Evolutionary conservation across 2,888 invertebrate genomes (phyloP), one percentile per base, ranked within the genome.

Genomic region (Lordiphosa fenestrarum): DNA sequence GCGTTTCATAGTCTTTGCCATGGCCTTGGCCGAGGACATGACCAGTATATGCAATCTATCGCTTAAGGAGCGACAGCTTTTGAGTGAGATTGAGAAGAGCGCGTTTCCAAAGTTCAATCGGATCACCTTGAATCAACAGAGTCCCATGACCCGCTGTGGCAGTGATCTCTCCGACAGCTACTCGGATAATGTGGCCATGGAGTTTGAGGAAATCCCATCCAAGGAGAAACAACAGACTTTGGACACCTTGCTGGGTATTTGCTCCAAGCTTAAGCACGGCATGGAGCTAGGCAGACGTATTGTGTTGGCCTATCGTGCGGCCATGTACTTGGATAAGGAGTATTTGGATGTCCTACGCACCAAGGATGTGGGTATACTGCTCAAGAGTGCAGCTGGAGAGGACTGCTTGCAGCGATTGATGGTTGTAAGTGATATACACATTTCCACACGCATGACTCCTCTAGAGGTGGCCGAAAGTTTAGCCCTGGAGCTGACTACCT

Each of bases 21-120:
- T 92, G 88, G 91, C 91, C 21, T 86, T 93, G 68, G 93, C 92
- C 5, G 93, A 93, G 84, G 92, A 92, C 15, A 89, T 92, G 65
- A 88, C 91, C 4, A 89, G 89, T 51, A 91, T 92, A 1, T 89
- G 90, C 64, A 90, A 92, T 61, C 86, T 95, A 70, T 93, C 92
- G 2, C 90, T 91, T 44, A 93, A 94, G 76, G 91, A 95, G 81
- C 91, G 93, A 49, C 89, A 92, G 53, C 89, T 94, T 41, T 71
- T 92, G 6, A 86, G 85, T 19, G 90, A 89, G 49, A 87, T 89
- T 5, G 87, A 88, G 25, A 90, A 89, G 66, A 87, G 87, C 33
- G 85, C 90, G 3, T 87, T 88, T 54, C 84, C 90, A 1, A 90
- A 88, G 52, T 90, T 89, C 50, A 88, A 88, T 73, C 87, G 87